Conservation (phyloP, 1,140 invertebrate species). For the Dinoponera quadriceps region DNA sequence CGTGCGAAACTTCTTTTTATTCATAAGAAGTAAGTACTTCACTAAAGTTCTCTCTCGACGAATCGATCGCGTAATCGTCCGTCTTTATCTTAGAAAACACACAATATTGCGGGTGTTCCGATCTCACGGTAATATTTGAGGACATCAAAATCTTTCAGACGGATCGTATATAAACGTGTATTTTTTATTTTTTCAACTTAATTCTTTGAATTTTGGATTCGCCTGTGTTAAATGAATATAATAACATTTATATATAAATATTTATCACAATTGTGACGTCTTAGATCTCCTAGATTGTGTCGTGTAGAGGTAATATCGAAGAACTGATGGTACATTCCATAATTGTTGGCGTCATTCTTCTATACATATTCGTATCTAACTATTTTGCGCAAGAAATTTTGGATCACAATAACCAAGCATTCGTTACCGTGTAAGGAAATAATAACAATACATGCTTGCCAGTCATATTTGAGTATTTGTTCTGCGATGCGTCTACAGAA, state of each 20-base stretch:
- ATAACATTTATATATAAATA: no score
- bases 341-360: no score
- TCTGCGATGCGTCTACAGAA: no score
- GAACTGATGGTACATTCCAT: neutral
- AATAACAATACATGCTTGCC: no score
- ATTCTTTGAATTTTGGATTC: no score
- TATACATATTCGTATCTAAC: neutral
- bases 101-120: neutral
- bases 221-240: no score
- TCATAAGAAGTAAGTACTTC: neutral
- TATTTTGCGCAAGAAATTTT: neutral
- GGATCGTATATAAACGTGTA: no score
- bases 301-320: neutral
- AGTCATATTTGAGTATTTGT: no score
- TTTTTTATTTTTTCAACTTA: no score
- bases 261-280: neutral
- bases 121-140: neutral
- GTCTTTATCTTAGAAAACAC: neutral
- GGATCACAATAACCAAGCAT: neutral
- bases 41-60: neutral
- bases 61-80: constrained; percentile 13
- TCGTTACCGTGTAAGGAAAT: neutral
- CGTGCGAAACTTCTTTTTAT: neutral
- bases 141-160: no score
- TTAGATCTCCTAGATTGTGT: neutral